Base-by-base conservation (phyloP, 2,797 vertebrate genomes). In the Atherinosoma microstoma region DNA sequence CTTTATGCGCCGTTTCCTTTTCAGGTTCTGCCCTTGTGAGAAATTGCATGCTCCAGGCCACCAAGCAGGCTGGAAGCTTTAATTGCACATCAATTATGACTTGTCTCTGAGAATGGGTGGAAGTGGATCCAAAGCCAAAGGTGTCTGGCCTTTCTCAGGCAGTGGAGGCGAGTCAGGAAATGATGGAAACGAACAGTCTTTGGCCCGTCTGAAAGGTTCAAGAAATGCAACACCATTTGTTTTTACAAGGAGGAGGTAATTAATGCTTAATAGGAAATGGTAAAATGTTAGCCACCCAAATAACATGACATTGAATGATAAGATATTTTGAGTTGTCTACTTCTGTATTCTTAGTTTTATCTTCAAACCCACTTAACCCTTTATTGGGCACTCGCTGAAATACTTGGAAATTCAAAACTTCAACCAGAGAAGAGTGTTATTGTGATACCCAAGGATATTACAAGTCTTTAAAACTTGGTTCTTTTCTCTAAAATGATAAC, bases 211-310 rank as follows among this genome's bases (percentile, higher is more conserved):
- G 67, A 96, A 95, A 86, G 87, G 94, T 49, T 90, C 89, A 75
- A 95, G 95, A 84, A 95, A 87, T 22, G 95, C 96, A 58, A 96
- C 96, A 30, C 97, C 96, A 0, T 98, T 98, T 89, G 94, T 99
- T 75, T 99, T 98, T 90, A 98, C 96, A 56, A 95, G 97, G 40
- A 95, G 95, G 77, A 97, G 97, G 97, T 97, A 95, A 94, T 87
- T 69, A 32, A 56, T 16, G 27, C 53, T 56, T 56, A 1, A 56
- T 2, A 42, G 9, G 8, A n/a, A 59, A 60, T 12, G 0, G 18
- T 20, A 58, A 60, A 5, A 20, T 18, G 20, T 47, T 0, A 0
- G n/a, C 57, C 4, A 32, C 6, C 18, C 3, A 24, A 42, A 54
- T 36, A n/a, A 49, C 47, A 10, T 49, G 47, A n/a, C 20, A 20